Conservation (phyloP, 2,113 vertebrate species). For the Platysteira castanea region DNA sequence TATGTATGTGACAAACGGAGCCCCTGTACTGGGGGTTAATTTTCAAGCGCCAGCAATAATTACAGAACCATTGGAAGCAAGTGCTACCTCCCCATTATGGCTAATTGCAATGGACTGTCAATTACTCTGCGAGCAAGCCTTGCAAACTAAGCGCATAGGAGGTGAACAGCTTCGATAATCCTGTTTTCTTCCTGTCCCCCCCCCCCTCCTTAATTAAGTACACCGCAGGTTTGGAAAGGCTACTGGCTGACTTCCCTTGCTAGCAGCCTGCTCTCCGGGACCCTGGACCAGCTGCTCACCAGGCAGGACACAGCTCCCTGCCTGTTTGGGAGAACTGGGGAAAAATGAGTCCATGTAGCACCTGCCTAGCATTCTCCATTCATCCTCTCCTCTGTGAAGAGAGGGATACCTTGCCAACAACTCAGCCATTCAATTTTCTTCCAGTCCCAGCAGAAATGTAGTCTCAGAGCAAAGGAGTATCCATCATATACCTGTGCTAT, state of each 20-base stretch:
- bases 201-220: not conserved
- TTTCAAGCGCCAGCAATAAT: not conserved
- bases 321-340: not conserved
- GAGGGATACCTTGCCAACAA: not conserved
- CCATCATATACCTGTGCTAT: not conserved
- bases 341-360: not conserved
- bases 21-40: rapidly evolving
- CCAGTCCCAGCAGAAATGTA: not conserved
- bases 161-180: not conserved
- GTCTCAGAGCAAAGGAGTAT: not conserved
- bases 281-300: not conserved
- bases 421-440: not conserved
- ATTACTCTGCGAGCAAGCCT: not conserved
- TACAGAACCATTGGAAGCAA: not conserved
- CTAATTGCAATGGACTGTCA: constrained; percentile 25
- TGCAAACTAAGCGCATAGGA: not conserved
- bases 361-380: not conserved
- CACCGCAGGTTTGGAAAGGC: not conserved
- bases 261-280: not conserved
- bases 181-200: not conserved
- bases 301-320: not conserved
- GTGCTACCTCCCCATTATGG: not conserved
- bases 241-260: not conserved
- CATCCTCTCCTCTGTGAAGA: not conserved
- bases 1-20: rapidly evolving